Base-by-base conservation (phyloP, 1,140 invertebrate species). In the Lethocerus indicus region DNA sequence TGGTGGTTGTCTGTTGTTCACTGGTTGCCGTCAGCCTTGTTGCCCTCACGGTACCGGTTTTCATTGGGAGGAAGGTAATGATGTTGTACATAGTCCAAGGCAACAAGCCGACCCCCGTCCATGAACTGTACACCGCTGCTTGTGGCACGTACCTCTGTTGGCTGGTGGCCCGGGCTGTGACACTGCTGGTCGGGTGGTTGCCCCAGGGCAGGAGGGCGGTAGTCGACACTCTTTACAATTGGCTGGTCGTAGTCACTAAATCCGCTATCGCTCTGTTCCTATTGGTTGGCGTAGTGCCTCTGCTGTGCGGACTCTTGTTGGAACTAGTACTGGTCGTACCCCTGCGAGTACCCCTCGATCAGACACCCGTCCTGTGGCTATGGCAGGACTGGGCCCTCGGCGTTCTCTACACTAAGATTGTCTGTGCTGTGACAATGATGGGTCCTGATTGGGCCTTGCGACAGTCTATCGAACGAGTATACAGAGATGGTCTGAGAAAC, bases 311-410 rank as follows among this genome's bases (percentile, higher is more conserved):
- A 0, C 63, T 96, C 42, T 68, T 96, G 16, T 72, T 97, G 40
- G 91, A 98, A 59, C 66, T 94, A 52, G 86, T 95, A 0, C 72
- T 97, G 16, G 83, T 97, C 13, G 83, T 93, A 4, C 93, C 93
- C 0, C 67, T 96, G 4, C 69, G 91, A n/a, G 89, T 97, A 9
- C 87, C 90, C 0, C 64, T 96, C 2, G 79, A 89, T 58, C 92
- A 98, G 65, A 91, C 90, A 16, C 93, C 94, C 0, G 80, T 98
- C 5, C 75, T 93, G 43, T 97, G 94, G 62, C 76, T 94, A n/a
- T 87, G 83, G 82, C 82, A 95, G 72, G 89, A 96, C 67, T 98
- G 91, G 92, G 91, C 91, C 0, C 68, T 97, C 4, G 94, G 95
- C 12, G 88, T 98, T 6, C 69, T 98, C 0, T 95, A 97, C 62